Evolutionary conservation across 1,140 invertebrate genomes (phyloP).

Genomic region (Palaemon carinicauda): DNA sequence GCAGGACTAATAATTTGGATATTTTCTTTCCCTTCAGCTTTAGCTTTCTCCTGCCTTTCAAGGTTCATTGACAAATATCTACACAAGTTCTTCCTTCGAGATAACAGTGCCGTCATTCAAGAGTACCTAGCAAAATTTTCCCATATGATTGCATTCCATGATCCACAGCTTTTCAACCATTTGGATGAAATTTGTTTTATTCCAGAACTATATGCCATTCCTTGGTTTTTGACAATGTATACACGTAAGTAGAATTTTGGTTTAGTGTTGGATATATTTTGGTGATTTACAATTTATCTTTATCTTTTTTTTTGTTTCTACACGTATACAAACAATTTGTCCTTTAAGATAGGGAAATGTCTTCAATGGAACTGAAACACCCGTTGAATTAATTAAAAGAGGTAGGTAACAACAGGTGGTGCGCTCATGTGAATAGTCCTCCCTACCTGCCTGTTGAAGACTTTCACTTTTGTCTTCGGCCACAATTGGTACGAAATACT

Average conservation of each 20-base stretch:
- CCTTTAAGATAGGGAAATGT: too few relatives aligned
- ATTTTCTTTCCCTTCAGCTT: constrained; percentile 71
- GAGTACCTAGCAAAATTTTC: constrained; percentile 98
- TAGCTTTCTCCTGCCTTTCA: constrained; percentile 92
- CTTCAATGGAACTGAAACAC: too few relatives aligned
- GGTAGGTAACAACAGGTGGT: too few relatives aligned
- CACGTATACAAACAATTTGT: too few relatives aligned
- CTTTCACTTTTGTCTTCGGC: too few relatives aligned
- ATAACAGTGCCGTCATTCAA: constrained; percentile 96
- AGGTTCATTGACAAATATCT: constrained; percentile 96
- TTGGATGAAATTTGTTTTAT: constrained; percentile 93
- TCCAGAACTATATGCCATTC: constrained; percentile 98
- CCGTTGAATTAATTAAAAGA: too few relatives aligned
- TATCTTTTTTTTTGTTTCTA: too few relatives aligned
- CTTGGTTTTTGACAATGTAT: constrained; percentile 99
- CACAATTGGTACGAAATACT: too few relatives aligned
- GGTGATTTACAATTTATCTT: not conserved
- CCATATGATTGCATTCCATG: constrained; percentile 94
- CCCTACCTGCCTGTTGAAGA: too few relatives aligned
- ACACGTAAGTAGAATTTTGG: constrained; percentile 80
- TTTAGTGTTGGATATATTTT: too few relatives aligned
- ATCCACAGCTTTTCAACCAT: constrained; percentile 91
- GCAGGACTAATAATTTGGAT: not conserved
- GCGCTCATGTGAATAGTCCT: too few relatives aligned
- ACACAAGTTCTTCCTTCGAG: constrained; percentile 97